phyloP scores from a whole-genome alignment of 2,797 vertebrate genomes.

The Helarctos malayanus region DNA sequence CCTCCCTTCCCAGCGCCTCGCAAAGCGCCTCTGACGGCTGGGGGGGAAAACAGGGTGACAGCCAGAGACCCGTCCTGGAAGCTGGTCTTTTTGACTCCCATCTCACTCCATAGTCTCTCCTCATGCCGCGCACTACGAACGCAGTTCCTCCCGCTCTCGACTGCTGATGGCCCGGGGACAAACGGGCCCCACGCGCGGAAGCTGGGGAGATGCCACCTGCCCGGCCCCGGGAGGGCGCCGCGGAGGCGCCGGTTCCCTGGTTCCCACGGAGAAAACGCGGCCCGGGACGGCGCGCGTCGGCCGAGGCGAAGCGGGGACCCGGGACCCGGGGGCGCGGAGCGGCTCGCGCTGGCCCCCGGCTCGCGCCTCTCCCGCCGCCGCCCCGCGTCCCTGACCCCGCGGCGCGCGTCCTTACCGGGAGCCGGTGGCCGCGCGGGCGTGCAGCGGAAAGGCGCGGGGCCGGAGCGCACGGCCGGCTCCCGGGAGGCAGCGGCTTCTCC shows the following conservation, averaged over 20 bases:
- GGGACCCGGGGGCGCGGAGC: too few species aligned
- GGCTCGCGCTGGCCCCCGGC: background rate
- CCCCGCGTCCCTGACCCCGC: background rate
- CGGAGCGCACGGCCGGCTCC: constrained; percentile 59
- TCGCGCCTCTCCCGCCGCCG: background rate
- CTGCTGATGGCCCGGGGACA: constrained; percentile 23
- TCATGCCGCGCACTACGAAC: background rate
- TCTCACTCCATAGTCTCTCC: background rate
- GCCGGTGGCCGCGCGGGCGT: background rate
- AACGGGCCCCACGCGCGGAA: background rate
- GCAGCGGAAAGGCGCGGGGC: background rate
- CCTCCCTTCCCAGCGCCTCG: background rate
- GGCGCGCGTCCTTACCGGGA: constrained; percentile 68
- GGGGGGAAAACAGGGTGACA: background rate
- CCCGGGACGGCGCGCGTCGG: background rate
- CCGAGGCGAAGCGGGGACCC: fast-evolving
- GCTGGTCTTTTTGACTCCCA: background rate
- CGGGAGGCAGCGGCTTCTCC: constrained; percentile 69
- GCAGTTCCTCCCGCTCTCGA: background rate
- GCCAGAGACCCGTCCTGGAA: background rate
- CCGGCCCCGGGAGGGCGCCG: background rate
- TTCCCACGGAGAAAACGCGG: background rate
- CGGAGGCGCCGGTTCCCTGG: background rate
- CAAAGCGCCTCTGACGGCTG: background rate
- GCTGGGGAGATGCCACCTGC: constrained; percentile 54